Base-by-base conservation (phyloP, 2,888 invertebrate genomes). In the Venustoraphidia nigricollis region DNA sequence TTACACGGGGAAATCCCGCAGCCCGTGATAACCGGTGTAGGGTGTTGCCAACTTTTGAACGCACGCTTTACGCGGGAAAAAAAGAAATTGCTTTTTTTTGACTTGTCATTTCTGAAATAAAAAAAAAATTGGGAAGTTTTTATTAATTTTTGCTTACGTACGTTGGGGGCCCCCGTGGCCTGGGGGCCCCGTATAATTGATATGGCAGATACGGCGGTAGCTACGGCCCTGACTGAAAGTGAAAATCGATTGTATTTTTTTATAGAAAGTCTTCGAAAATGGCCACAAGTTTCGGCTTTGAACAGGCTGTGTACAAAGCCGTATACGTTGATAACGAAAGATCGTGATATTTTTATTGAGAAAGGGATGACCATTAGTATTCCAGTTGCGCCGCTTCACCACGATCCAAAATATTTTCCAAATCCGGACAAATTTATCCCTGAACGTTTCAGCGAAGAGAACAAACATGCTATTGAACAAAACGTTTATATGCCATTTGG, bases 401-500 rank as follows among this genome's bases (percentile, higher is more conserved):
- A 56, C 2, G 70, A 73, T 41, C 47, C 53, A 59, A 65, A 0
- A 52, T 64, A 66, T 51, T 76, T 71, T 53, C 70, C 72, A 0
- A 66, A 75, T 13, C 75, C 76, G 1, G 57, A 67, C 2, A 60
- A 64, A 41, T 71, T 72, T 53, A 62, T 60, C n/a, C 70, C 71
- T 1, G 72, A 72, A 50, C 62, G 75, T 48, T 75, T 75, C 54
- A 63, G 67, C 53, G 63, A 64, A 0, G 71, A 72, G 8, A 69
- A 68, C 51, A 72, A 68, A 56, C 64, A 62, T 27, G 61, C 67
- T 9, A 62, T 71, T 46, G 65, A 69, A 1, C 64, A 70, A 1
- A 69, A 70, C 57, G 56, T 69, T 50, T 73, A 67, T 53, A 52
- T 73, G 41, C 68, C 72, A 1, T 75, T 75, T 56, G 74, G 74